Conservation (phyloP, 2,113 vertebrate genomes). For the Marmota flaviventris region DNA sequence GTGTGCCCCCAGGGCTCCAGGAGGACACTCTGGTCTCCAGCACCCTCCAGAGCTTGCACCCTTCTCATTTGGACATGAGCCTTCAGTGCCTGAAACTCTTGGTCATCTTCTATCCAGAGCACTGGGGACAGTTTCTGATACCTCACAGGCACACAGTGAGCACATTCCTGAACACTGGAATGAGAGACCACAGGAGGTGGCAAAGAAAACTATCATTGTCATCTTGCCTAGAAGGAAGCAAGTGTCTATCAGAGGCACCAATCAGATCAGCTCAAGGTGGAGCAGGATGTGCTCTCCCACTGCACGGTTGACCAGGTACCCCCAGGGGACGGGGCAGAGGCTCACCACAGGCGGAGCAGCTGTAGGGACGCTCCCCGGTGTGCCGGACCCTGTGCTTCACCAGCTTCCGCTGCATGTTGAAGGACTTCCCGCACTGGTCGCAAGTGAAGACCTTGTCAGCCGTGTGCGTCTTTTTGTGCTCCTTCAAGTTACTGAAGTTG, state of each 20-base stretch:
- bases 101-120: neutral
- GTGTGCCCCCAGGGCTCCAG: fast-evolving
- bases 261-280: too few relatives aligned
- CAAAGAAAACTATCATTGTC: fast-evolving
- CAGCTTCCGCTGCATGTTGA: constrained; percentile 97
- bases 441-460: constrained; percentile 97
- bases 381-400: constrained; percentile 95
- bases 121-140: neutral
- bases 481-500: constrained; percentile 98
- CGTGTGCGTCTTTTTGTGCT: constrained; percentile 97
- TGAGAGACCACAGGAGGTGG: neutral
- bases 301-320: too few relatives aligned
- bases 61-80: fast-evolving
- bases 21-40: neutral
- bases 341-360: constrained; percentile 96
- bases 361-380: constrained; percentile 94
- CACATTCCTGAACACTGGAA: too few relatives aligned
- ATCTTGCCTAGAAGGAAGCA: fast-evolving
- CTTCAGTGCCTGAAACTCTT: fast-evolving
- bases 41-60: neutral
- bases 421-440: constrained; percentile 97
- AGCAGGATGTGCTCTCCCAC: too few relatives aligned
- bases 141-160: neutral
- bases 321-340: fast-evolving
- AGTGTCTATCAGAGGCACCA: neutral